Base-by-base conservation (phyloP, 2,888 invertebrate genomes). In the Germaria angustata region DNA sequence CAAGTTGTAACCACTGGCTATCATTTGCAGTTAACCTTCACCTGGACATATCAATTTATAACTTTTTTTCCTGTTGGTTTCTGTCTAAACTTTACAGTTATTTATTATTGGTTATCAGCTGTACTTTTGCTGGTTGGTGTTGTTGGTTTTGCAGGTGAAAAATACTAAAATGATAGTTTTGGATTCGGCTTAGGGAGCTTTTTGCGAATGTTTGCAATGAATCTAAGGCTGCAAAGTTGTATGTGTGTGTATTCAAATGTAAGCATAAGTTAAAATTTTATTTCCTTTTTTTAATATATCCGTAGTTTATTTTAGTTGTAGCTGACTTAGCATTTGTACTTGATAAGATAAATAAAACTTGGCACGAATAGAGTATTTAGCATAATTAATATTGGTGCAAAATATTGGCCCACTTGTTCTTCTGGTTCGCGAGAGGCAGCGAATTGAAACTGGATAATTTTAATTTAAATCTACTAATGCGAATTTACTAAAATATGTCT, bases 31-130 rank as follows among this genome's bases (percentile, higher is more conserved):
- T 80, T 84, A 84, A 85, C 85, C 85, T 84, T 84, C 84, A 85
- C 86, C 86, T 84, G 83, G 51, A 81, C 81, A 78, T 76, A 85
- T 85, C 86, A 85, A 86, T 86, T 86, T 86, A 86, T 85, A 84
- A 73, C 78, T 69, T 75, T 80, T 51, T 69, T 68, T 72, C 22
- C 55, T 73, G 65, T 63, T 72, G 53, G 72, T 72, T 77, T 81
- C 55, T 73, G 77, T 72, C 77, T 22, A 51, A 81, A 81, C 63
- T 80, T 73, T 81, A 34, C 81, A 61, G 72, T 78, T 81, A 81
- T 81, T 81, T 81, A 81, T 81, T 81, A 78, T 81, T 81, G 81
- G 81, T 78, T 81, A 81, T 81, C 81, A 81, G 78, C 73, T 78
- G 55, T 55, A 46, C 49, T 28, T 69, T 44, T 24, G 36, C 32